These are phyloP conservation scores for Microcebus murinus DNA, from an alignment of 2,113 vertebrate species.

Conservation along the genomic window DNA sequence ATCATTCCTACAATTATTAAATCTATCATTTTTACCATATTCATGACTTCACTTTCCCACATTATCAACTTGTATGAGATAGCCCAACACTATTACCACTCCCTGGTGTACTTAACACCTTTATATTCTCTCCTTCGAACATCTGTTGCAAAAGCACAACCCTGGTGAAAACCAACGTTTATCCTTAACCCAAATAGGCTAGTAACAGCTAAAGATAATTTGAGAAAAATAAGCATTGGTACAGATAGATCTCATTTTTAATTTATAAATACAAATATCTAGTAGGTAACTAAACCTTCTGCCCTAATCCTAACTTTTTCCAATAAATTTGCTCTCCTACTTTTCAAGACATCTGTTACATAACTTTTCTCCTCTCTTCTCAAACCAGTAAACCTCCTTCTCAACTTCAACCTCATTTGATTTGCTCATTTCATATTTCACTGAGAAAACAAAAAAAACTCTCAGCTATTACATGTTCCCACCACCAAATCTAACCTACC, in stretches of 20 bases:
- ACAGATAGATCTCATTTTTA: conserved; percentile 6
- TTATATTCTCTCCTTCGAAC: background rate
- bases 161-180: background rate
- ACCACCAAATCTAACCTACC: background rate
- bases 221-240: background rate
- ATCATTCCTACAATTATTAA: background rate
- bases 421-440: conserved; percentile 41
- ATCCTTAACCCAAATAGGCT: background rate
- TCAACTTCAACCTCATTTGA: background rate
- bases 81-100: background rate
- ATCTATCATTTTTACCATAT: background rate
- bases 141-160: conserved; percentile 1
- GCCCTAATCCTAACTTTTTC: background rate
- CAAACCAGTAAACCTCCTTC: conserved; percentile 3
- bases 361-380: background rate
- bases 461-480: background rate
- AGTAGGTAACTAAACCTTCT: background rate
- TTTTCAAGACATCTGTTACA: background rate
- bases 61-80: background rate
- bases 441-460: conserved; percentile 31
- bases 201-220: background rate
- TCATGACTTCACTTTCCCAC: background rate
- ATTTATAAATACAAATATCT: background rate
- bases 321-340: background rate
- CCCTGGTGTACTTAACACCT: background rate